Evolutionary conservation across 2,888 invertebrate species (phyloP).

Genomic region (Limnephilus auricula): DNA sequence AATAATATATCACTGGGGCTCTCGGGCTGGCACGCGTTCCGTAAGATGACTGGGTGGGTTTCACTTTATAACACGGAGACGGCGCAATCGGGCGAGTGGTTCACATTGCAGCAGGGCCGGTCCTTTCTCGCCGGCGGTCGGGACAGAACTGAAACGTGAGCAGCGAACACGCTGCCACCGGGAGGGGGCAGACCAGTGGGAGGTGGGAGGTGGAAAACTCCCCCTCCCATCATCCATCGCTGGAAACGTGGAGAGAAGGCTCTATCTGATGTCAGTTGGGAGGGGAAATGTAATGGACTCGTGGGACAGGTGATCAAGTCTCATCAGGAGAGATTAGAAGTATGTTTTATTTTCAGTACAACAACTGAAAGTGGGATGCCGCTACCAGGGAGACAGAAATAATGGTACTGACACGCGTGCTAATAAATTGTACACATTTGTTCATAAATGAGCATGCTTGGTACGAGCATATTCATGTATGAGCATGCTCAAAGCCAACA

Average conservation of each 20-base stretch:
- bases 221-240: slow-evolving; percentile 2
- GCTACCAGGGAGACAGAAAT: no score
- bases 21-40: slow-evolving; percentile 28
- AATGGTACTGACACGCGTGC: no score
- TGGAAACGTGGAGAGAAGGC: slow-evolving; percentile 46
- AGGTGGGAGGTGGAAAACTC: slow-evolving; percentile 24
- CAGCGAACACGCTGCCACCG: not conserved
- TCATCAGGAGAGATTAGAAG: not conserved
- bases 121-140: slow-evolving; percentile 57
- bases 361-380: no score
- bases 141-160: slow-evolving; percentile 55
- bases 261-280: slow-evolving; percentile 41
- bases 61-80: slow-evolving; percentile 37
- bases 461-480: no score
- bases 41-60: slow-evolving; percentile 11
- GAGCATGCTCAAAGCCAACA: no score
- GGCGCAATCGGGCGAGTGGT: slow-evolving; percentile 55
- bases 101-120: slow-evolving; percentile 63
- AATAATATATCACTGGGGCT: slow-evolving; percentile 25
- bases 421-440: no score
- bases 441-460: no score
- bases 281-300: not conserved
- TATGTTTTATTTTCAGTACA: no score
- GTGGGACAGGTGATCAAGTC: not conserved
- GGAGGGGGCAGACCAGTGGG: slow-evolving; percentile 2